Base-by-base conservation (phyloP, 1,140 invertebrate species). In the Branchinecta lindahli region DNA sequence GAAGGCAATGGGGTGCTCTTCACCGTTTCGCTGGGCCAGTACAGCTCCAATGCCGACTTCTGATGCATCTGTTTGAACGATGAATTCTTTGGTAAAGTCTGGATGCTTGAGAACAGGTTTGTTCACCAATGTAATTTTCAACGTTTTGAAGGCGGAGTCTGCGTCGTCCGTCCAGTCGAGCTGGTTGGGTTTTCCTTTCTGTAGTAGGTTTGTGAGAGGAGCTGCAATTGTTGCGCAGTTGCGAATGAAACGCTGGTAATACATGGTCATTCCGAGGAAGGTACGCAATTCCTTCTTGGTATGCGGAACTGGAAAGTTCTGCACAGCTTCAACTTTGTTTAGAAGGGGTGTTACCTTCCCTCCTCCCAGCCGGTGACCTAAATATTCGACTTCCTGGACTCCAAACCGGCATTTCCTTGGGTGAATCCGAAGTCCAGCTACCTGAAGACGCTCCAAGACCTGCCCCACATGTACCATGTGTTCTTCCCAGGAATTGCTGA, bases 261-360 rank as follows among this genome's bases (percentile, higher is more conserved):
- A 82, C 0, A 75, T 75, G 3, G 78, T 74, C 69, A 82, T 77
- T 2, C 80, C 81, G 8, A 81, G 73, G 71, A 83, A 82, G 67
- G 78, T 70, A 52, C 78, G 70, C 0, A 82, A 33, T 66, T 81
- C 76, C 67, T 76, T 79, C 33, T 33, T 33, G 33, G 33, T 33
- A 33, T 5, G 33, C 33, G 33, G 33, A 33, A 33, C 5, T 33
- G 33, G 7, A 76, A 69, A 73, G 74, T 77, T 72, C 75, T 46
- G 9, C 77, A 78, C 8, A 61, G 46, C 5, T 73, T 73, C 45
- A 75, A 78, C 3, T 72, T 70, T 69, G 46, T 66, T 0, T 75
- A 65, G n/a, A 68, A 66, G 45, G 18, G 77, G 73, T 44, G 69
- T n/a, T 8, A 77, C 70, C 66, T 44, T 45, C 7, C 69, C 69